Percentiles rank a stretch among this genome's conserved stretches.
These are phyloP conservation scores for Cyphomyrus discorhynchus DNA, from an alignment of 2,113 vertebrate genomes.

Conservation along the genomic window DNA sequence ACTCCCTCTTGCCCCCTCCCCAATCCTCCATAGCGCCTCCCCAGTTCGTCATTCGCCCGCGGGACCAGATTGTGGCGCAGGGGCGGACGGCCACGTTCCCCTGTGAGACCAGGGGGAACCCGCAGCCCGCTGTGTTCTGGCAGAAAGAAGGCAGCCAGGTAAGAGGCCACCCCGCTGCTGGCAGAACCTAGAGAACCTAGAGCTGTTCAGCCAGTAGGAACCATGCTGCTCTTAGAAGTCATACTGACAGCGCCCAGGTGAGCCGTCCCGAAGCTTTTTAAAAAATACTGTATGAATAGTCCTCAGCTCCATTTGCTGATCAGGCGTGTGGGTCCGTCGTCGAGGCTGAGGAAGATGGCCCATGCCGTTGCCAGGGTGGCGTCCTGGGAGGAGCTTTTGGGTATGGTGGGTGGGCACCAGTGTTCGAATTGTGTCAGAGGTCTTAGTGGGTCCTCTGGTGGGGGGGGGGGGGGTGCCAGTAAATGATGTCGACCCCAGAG, in stretches of 20 bases:
- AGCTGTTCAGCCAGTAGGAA: background rate
- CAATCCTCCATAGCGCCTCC: constrained; percentile 65
- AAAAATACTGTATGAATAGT: background rate
- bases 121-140: constrained; percentile 97
- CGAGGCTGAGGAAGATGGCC: background rate
- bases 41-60: constrained; percentile 93
- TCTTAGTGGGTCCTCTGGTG: too few relatives aligned
- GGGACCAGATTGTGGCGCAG: constrained; percentile 95
- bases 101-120: constrained; percentile 96
- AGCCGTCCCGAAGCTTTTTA: background rate
- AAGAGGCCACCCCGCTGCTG: constrained; percentile 15
- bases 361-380: background rate
- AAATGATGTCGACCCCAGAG: too few relatives aligned
- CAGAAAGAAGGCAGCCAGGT: constrained; percentile 98
- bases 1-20: constrained; percentile 46
- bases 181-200: background rate
- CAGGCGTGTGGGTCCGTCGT: background rate
- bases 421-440: too few relatives aligned
- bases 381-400: background rate
- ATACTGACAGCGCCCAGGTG: background rate
- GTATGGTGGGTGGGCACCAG: background rate
- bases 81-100: constrained; percentile 90
- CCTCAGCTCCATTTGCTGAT: background rate
- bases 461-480: too few relatives aligned
- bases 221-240: background rate